Conservation (phyloP, 2,797 vertebrate genomes). For the Liparis tanakae region DNA sequence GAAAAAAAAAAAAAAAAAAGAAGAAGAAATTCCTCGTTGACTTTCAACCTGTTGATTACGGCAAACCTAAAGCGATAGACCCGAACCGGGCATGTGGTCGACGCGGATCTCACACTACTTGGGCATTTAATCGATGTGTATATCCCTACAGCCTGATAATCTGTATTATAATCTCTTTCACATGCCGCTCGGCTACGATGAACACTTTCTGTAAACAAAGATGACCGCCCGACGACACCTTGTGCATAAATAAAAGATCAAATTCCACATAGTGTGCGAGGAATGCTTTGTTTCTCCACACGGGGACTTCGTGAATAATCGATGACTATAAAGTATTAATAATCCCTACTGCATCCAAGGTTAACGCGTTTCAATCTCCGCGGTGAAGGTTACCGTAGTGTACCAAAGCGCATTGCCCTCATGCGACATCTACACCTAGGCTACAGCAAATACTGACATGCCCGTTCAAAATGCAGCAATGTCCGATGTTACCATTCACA, state of each 20-base stretch:
- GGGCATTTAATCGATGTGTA: conserved; percentile 61
- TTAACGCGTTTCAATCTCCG: conserved; percentile 77
- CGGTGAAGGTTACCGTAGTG: conserved; percentile 79
- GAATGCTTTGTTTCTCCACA: conserved; percentile 63
- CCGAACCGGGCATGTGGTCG: conserved; percentile 62
- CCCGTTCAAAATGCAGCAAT: conserved; percentile 77
- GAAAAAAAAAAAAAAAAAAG: conserved; percentile 55
- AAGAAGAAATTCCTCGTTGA: conserved; percentile 71
- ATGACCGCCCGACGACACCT: conserved; percentile 80
- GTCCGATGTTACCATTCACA: conserved; percentile 73
- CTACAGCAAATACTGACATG: conserved; percentile 74
- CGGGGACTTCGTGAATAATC: conserved; percentile 72
- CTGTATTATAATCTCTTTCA: conserved; percentile 67
- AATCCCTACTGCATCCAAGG: conserved; percentile 79
- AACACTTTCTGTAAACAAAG: conserved; percentile 83
- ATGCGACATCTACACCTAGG: conserved; percentile 83
- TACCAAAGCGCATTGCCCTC: conserved; percentile 83
- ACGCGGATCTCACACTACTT: conserved; percentile 66
- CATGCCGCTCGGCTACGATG: conserved; percentile 69
- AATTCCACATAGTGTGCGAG: conserved; percentile 71
- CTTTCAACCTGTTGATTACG: conserved; percentile 85
- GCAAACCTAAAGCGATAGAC: conserved; percentile 72
- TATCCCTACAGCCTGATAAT: conserved; percentile 44
- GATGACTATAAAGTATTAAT: conserved; percentile 80
- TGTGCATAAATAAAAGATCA: conserved; percentile 77